Evolutionary conservation across 2,113 vertebrate species (phyloP).

Genomic region (Mirounga angustirostris): DNA sequence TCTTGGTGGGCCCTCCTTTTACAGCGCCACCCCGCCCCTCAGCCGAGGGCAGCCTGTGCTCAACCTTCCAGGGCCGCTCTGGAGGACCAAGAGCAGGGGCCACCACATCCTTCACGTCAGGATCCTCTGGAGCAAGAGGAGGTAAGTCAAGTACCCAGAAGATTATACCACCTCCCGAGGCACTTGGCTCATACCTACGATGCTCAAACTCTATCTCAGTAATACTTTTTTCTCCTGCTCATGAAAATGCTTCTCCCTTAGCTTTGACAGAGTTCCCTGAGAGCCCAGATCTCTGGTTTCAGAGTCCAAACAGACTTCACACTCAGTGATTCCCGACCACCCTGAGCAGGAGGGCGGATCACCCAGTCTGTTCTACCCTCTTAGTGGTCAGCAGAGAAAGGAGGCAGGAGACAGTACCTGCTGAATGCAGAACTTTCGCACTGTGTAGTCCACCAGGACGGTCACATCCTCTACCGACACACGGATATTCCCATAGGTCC

Average conservation of each 20-base stretch:
- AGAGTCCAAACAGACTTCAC: neutral
- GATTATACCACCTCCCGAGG: neutral
- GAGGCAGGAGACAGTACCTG: conserved; percentile 89
- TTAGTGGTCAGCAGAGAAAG: neutral
- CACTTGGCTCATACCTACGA: neutral
- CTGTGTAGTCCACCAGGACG: conserved; percentile 98
- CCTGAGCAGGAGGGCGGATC: neutral
- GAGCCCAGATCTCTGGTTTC: conserved; percentile 10
- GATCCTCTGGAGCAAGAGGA: neutral
- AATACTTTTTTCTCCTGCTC: neutral
- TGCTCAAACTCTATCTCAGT: neutral
- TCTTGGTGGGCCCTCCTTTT: conserved; percentile 12
- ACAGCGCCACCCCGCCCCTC: neutral
- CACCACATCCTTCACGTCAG: neutral
- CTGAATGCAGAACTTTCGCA: conserved; percentile 99
- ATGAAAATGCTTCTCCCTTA: neutral
- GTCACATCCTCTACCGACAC: conserved; percentile 98
- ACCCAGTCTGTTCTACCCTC: neutral
- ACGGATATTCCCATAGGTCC: conserved; percentile 98
- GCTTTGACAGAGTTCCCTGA: neutral
- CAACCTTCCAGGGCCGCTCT: neutral
- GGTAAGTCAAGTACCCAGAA: neutral
- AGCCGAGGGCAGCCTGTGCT: neutral
- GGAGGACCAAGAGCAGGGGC: neutral
- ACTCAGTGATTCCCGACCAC: neutral